Percentiles rank a stretch among this genome's conserved stretches.
Evolutionary conservation across 2,113 vertebrate genomes (phyloP).

Genomic region (Sisor rabdophorus): DNA sequence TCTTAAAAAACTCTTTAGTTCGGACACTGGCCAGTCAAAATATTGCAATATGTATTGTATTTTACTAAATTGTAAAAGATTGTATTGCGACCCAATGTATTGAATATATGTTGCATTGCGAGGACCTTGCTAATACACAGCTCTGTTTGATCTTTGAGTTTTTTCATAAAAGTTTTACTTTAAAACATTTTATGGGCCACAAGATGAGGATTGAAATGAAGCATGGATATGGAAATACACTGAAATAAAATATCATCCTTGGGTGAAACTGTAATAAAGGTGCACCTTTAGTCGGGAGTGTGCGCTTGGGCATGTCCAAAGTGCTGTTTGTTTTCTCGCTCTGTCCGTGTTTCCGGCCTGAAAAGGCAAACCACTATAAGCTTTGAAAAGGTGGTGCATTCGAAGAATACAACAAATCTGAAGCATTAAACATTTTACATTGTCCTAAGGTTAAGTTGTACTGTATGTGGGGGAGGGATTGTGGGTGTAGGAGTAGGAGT

Average conservation of each 20-base stretch:
- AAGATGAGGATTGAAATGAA: neutral
- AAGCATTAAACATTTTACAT: slow-evolving; percentile 21
- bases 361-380: slow-evolving; percentile 54
- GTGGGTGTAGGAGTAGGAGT: slow-evolving; percentile 43
- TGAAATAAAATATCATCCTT: neutral
- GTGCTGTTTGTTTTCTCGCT: slow-evolving; percentile 85
- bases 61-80: too few relatives aligned
- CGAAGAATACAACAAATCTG: neutral
- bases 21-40: too few relatives aligned
- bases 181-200: neutral
- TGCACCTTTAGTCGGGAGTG: slow-evolving; percentile 87
- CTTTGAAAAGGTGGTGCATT: neutral
- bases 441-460: slow-evolving; percentile 31
- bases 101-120: too few relatives aligned
- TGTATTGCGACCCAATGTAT: too few relatives aligned
- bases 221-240: neutral
- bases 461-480: slow-evolving; percentile 26
- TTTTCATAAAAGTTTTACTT: too few relatives aligned
- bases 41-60: too few relatives aligned
- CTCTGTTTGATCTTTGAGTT: neutral
- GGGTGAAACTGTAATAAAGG: neutral
- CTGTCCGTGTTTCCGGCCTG: slow-evolving; percentile 88
- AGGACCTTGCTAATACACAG: too few relatives aligned
- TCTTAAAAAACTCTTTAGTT: too few relatives aligned
- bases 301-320: slow-evolving; percentile 83